phyloP scores from a whole-genome alignment of 2,797 vertebrate genomes.

The Falco biarmicus region DNA sequence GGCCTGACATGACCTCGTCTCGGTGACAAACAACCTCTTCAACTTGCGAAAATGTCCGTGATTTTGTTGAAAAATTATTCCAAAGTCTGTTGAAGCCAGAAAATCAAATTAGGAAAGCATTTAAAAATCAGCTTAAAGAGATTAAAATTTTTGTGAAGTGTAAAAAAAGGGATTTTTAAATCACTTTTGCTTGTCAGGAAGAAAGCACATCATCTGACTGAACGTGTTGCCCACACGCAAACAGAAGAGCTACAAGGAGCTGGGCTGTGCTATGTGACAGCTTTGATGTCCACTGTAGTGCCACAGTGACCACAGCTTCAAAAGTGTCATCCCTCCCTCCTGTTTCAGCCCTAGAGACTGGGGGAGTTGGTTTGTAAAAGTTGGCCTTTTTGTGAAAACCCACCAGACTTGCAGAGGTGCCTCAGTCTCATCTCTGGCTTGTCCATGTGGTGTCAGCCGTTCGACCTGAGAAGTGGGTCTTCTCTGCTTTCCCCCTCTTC shows the following conservation, averaged over 20 bases:
- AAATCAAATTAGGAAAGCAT: conserved; percentile 54
- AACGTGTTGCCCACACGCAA: background rate
- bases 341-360: fast-evolving
- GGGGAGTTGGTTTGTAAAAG: background rate
- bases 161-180: conserved; percentile 50
- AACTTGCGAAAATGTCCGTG: background rate
- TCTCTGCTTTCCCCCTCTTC: background rate
- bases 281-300: background rate
- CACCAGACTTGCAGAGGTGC: background rate
- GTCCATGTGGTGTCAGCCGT: fast-evolving
- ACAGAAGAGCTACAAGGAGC: background rate
- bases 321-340: background rate
- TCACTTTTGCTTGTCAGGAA: conserved; percentile 3
- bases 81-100: conserved; percentile 8
- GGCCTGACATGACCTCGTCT: background rate
- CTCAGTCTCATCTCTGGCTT: background rate
- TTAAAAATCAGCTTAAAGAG: conserved; percentile 57
- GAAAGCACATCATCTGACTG: background rate
- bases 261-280: fast-evolving
- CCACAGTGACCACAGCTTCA: background rate
- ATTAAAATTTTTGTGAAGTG: conserved; percentile 62
- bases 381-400: background rate
- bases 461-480: background rate
- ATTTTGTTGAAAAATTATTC: background rate
- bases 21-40: background rate